Conservation (phyloP, 2,113 vertebrate species). For the Gila orcuttii region DNA sequence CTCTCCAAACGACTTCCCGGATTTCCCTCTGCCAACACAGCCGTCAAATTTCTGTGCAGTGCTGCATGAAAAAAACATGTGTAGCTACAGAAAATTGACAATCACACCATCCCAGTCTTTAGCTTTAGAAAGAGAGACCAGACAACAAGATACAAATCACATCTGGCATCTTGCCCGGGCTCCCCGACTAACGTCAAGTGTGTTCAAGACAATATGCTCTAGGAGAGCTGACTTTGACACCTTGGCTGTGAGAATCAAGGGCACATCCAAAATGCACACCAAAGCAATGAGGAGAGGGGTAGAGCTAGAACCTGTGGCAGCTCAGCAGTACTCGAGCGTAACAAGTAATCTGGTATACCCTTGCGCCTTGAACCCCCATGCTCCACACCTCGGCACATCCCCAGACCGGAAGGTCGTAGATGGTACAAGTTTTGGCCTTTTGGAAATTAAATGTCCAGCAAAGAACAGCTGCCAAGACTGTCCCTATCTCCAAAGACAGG, state of each 20-base stretch:
- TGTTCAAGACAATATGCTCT: background rate
- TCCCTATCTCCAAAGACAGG: background rate
- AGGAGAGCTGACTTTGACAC: background rate
- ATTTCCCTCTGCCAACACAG: background rate
- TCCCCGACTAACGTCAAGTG: background rate
- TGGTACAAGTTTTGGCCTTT: background rate
- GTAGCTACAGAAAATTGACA: background rate
- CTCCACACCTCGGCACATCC: background rate
- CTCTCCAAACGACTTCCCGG: background rate
- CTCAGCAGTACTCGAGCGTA: background rate
- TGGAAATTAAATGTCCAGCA: background rate
- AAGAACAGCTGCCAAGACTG: background rate
- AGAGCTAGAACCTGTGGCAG: slow-evolving; percentile 1
- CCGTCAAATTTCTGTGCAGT: background rate
- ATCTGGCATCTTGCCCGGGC: background rate
- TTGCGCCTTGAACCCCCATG: background rate
- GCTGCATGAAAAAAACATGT: background rate
- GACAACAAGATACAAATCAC: background rate
- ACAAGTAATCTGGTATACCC: background rate
- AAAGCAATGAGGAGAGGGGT: slow-evolving; percentile 9
- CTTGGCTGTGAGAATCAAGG: background rate
- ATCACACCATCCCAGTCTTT: slow-evolving; percentile 4
- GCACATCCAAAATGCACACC: background rate
- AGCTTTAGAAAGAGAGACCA: background rate
- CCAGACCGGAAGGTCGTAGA: background rate